Evolutionary conservation across 2,888 invertebrate species (phyloP).

Genomic region (Acanthosepion lycidas): DNA sequence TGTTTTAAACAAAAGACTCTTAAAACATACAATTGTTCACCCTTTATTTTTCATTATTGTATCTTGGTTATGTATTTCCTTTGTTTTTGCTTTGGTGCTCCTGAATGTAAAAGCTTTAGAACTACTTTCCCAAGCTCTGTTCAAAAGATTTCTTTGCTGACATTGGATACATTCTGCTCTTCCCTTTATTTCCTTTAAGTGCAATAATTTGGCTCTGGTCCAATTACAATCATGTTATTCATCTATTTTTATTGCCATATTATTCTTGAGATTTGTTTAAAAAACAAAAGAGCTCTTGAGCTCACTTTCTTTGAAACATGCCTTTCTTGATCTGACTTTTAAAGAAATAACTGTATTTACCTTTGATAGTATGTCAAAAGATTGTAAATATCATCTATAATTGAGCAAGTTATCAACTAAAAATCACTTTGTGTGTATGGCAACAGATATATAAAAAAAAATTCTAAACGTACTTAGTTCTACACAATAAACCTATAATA

Average conservation of each 20-base stretch:
- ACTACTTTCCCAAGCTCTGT: background rate
- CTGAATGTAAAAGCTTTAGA: background rate
- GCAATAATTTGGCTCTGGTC: background rate
- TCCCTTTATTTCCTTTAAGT: background rate
- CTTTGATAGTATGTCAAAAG: too few relatives aligned
- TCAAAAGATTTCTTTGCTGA: background rate
- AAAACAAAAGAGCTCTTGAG: too few relatives aligned
- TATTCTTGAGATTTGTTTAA: too few relatives aligned
- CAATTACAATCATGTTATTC: too few relatives aligned
- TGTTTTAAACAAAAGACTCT: background rate
- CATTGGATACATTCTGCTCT: background rate
- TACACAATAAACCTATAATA: too few relatives aligned
- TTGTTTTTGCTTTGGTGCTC: background rate
- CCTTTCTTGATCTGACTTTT: too few relatives aligned
- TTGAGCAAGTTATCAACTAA: too few relatives aligned
- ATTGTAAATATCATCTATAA: too few relatives aligned
- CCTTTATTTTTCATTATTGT: background rate
- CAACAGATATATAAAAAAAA: background rate
- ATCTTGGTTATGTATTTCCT: background rate
- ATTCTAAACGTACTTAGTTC: background rate
- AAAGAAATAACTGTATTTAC: too few relatives aligned
- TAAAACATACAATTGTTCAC: background rate
- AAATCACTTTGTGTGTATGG: background rate
- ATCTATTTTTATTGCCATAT: too few relatives aligned
- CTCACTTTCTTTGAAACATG: too few relatives aligned